Conservation (phyloP, 2,888 invertebrate genomes). For the Hylaea fasciaria region DNA sequence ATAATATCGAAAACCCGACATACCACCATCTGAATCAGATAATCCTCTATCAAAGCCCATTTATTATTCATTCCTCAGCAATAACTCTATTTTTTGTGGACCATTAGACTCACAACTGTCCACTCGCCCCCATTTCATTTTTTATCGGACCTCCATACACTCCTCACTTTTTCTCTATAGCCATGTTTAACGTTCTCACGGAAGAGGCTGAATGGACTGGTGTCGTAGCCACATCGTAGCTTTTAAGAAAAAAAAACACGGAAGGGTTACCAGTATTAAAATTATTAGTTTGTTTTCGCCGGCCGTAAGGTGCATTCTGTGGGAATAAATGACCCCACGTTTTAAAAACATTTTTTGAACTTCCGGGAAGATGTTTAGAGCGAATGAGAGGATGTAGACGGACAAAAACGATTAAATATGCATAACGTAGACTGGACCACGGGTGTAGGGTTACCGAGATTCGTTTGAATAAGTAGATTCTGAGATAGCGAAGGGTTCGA, state of each 20-base stretch:
- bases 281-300: conserved; percentile 77
- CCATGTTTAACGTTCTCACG: conserved; percentile 81
- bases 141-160: conserved; percentile 62
- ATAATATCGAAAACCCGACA: conserved; percentile 40
- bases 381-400: conserved; percentile 73
- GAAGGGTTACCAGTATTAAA: conserved; percentile 80
- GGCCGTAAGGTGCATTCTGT: conserved; percentile 74
- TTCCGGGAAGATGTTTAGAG: conserved; percentile 79
- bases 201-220: conserved; percentile 77
- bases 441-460: conserved; percentile 58
- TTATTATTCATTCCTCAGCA: conserved; percentile 69
- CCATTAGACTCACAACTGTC: conserved; percentile 68
- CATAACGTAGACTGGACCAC: conserved; percentile 61
- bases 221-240: conserved; percentile 47
- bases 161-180: conserved; percentile 70
- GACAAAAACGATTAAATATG: conserved; percentile 64
- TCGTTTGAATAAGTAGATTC: conserved; percentile 21
- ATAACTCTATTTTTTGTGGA: conserved; percentile 62
- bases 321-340: conserved; percentile 80
- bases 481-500: conserved; percentile 14
- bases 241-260: conserved; percentile 72
- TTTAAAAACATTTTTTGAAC: conserved; percentile 67
- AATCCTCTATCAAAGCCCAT: conserved; percentile 60
- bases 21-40: conserved; percentile 62
- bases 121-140: conserved; percentile 75